phyloP scores from a whole-genome alignment of 2,113 vertebrate genomes.

The Actenoides hombroni region DNA sequence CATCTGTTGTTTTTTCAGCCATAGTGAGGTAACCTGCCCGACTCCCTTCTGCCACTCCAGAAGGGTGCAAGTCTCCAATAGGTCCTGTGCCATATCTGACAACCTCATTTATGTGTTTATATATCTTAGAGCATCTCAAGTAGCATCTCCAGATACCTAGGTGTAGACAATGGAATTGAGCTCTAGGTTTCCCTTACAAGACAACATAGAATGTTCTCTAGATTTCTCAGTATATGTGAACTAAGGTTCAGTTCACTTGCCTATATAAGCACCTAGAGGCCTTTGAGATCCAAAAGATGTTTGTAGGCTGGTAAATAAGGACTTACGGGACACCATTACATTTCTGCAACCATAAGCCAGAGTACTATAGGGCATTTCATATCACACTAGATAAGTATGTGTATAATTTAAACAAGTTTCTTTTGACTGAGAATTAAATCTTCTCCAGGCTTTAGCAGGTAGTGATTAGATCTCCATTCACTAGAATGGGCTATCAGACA shows the following conservation, averaged over 20 bases:
- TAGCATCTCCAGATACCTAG: neutral
- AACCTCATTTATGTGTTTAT: neutral
- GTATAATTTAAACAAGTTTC: neutral
- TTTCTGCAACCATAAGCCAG: neutral
- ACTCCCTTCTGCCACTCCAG: neutral
- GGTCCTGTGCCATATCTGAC: neutral
- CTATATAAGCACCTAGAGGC: neutral
- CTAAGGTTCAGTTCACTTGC: neutral
- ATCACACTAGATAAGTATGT: neutral
- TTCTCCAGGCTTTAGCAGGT: neutral
- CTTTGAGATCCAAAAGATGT: neutral
- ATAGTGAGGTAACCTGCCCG: neutral
- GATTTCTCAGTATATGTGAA: neutral
- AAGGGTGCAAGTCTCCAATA: neutral
- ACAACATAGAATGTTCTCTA: neutral
- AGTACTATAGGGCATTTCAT: neutral
- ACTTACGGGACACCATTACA: neutral
- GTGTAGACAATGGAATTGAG: neutral
- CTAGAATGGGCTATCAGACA: neutral
- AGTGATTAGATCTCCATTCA: neutral
- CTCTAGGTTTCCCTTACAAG: neutral
- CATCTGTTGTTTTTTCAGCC: neutral
- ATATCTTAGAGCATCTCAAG: neutral
- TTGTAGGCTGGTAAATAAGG: neutral
- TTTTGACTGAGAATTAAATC: neutral